phyloP scores from a whole-genome alignment of 2,888 invertebrate species.

The Lathronympha strigana region DNA sequence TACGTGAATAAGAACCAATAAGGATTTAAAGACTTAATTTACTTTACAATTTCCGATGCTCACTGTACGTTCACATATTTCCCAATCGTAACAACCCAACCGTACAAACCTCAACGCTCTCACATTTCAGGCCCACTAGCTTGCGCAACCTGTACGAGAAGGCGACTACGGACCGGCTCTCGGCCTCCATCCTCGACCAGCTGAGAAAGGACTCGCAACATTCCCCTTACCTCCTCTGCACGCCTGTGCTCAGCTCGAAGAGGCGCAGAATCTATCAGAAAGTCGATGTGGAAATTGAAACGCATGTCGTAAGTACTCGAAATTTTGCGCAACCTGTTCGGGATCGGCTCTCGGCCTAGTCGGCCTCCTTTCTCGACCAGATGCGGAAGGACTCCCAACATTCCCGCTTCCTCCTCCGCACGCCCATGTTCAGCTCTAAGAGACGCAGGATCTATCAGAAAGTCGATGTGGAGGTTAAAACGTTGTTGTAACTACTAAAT shows the following conservation, averaged over 20 bases:
- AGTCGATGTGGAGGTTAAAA: constrained; percentile 93
- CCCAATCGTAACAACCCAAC: background rate
- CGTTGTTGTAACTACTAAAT: constrained; percentile 91
- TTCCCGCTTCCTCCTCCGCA: constrained; percentile 90
- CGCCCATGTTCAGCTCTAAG: constrained; percentile 90
- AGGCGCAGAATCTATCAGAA: constrained; percentile 87
- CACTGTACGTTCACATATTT: background rate
- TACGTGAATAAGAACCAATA: too few relatives aligned
- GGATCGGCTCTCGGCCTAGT: constrained; percentile 86
- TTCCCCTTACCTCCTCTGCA: constrained; percentile 90
- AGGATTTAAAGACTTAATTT: too few relatives aligned
- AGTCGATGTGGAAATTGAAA: constrained; percentile 93
- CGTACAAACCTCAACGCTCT: constrained; percentile 16
- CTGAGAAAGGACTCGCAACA: constrained; percentile 85
- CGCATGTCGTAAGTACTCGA: constrained; percentile 91
- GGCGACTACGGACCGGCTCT: constrained; percentile 88
- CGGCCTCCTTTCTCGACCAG: constrained; percentile 86
- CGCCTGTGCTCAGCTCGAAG: constrained; percentile 90
- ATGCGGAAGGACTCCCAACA: constrained; percentile 85
- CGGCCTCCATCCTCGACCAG: constrained; percentile 86
- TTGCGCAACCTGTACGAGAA: constrained; percentile 91
- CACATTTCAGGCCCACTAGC: constrained; percentile 85
- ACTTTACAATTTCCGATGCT: background rate
- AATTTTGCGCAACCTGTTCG: constrained; percentile 91
- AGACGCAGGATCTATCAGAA: constrained; percentile 87